Evolutionary conservation across 2,797 vertebrate genomes (phyloP), one percentile per base, ranked within the genome.

Genomic region (Australoheros facetus): DNA sequence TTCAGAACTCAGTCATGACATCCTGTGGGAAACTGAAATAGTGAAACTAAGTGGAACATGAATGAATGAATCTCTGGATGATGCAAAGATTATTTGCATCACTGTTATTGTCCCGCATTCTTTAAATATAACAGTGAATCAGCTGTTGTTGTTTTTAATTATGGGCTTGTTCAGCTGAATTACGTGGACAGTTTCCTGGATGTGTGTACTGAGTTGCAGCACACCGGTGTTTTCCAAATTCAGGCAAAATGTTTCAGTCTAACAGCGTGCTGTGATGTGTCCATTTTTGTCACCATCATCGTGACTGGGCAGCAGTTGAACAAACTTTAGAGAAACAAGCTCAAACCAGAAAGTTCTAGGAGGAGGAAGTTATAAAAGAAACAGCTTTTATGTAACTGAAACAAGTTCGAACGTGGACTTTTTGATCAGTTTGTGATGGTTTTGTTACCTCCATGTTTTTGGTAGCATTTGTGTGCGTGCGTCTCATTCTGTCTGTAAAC

Each of bases 211-310:
- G 11, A 39, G 28, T 56, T 62, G 53, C 9, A 54, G n/a, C 53
- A 7, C 39, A 37, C 8, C 0, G 42, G 81, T 82, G 19, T 85
- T 84, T 87, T 76, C 84, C 84, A 39, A 13, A 2, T 79, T 79
- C 48, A 48, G 12, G 19, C 12, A 71, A 81, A 30, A 21, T 21
- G 78, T 64, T 71, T 80, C 62, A 34, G 1, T 42, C 11, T 75
- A 21, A 10, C 4, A 45, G 5, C 9, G 11, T 4, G 19, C n/a
- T 42, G 26, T 71, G 75, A 28, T 13, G 21, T 19, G 32, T 37
- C 69, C n/a, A 57, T 21, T 30, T 60, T 79, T 85, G 48, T 86
- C 72, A 85, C 14, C 30, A 32, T 39, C 12, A 5, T 59, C 53
- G 21, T 39, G 37, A 51, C 1, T 14, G 10, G 10, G 3, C 0